Evolutionary conservation across 2,113 vertebrate species (phyloP), one percentile per base, ranked within the genome.

Genomic region (Rhagologus leucostigma): DNA sequence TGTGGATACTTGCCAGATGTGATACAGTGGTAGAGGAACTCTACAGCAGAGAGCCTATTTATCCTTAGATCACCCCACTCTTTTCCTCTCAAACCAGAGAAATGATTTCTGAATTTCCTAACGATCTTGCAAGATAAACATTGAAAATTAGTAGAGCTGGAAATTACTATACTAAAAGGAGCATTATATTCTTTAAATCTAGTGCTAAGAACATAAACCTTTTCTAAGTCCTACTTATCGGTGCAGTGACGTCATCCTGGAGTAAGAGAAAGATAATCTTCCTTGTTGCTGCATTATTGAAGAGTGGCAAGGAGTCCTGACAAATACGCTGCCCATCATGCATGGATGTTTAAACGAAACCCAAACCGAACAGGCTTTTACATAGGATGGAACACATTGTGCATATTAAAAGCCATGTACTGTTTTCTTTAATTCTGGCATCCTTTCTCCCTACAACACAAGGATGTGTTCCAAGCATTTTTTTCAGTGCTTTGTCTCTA

Each of bases 161-260:
- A 95, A 94, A 93, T 90, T 79, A 91, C 78, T 76, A 50, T 41
- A 78, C 77, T 93, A 90, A 92, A 93, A 91, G 89, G 56, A 90
- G 95, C 50, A 96, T 96, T 96, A 96, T 81, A 91, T 69, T 93
- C 87, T 93, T 94, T 95, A 94, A 96, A 82, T 84, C 87, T 95
- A 81, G 62, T 94, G 94, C 52, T 96, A 93, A 97, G 84, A 95
- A 84, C 89, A 97, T 97, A 97, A 82, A 87, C 89, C 96, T 97
- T 96, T 86, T 41, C 33, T 94, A 96, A 64, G 64, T 92, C 84
- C 82, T 88, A 30, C 95, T 97, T 95, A 96, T 96, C 78, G 18
- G 74, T 42, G 69, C 63, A 91, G n/a, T 96, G 93, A 96, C 95
- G 64, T 97, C 93, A 96, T 68, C 77, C 57, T 88, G 62, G 75